Evolutionary conservation across 1,140 invertebrate species (phyloP).

Genomic region (Patella vulgata): DNA sequence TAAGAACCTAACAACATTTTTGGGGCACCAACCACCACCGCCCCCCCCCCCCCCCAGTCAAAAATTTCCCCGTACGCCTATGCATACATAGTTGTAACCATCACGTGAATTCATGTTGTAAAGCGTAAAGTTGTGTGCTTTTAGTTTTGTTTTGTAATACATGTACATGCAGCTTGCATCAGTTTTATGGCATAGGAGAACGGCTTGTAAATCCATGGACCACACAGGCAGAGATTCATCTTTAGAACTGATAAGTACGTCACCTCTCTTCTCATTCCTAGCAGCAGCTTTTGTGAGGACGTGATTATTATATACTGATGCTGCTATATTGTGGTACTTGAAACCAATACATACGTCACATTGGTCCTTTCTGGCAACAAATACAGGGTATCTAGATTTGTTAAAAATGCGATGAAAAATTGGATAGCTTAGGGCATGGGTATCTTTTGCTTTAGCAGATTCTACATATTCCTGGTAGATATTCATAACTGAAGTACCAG

Average conservation of each 20-base stretch:
- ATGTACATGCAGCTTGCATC: constrained; percentile 12
- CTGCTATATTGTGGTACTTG: background rate
- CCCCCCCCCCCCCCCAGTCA: too few species aligned
- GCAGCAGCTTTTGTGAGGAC: constrained; percentile 1
- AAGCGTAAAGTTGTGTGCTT: constrained; percentile 6
- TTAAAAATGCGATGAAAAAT: constrained; percentile 8
- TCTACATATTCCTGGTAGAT: constrained; percentile 3
- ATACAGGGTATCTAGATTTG: background rate
- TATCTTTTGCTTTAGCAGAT: background rate
- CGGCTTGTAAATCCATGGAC: constrained; percentile 17
- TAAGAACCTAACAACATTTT: too few species aligned
- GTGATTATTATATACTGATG: background rate
- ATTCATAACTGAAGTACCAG: constrained; percentile 6
- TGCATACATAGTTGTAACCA: constrained; percentile 5
- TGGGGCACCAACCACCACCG: too few species aligned
- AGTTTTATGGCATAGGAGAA: constrained; percentile 3
- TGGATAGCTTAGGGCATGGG: background rate
- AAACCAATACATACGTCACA: constrained; percentile 9
- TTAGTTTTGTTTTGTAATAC: constrained; percentile 17
- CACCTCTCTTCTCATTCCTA: constrained; percentile 1
- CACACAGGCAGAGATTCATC: constrained; percentile 2
- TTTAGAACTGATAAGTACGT: background rate
- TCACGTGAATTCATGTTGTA: constrained; percentile 4
- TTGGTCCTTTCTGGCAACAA: constrained; percentile 15
- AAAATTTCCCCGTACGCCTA: too few species aligned